These are phyloP conservation scores for Smutsia temminckii DNA, from an alignment of 2,797 vertebrate species.

Conservation along the genomic window DNA sequence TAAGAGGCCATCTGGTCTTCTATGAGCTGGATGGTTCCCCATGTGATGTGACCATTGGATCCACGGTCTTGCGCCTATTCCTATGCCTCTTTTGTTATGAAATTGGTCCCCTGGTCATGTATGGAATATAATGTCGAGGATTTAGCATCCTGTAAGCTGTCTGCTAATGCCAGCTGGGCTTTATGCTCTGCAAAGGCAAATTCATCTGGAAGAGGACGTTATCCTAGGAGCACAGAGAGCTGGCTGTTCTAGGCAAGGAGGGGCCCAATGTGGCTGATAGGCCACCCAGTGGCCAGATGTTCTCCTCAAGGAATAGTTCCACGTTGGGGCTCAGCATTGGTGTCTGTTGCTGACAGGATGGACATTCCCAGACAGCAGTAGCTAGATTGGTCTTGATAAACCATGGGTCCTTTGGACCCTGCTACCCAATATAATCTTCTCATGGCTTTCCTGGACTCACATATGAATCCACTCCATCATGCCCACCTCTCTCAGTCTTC, in stretches of 20 bases:
- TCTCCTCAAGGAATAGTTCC: neutral
- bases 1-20: neutral
- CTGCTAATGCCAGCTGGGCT: neutral
- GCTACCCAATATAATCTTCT: neutral
- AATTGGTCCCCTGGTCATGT: too few relatives aligned
- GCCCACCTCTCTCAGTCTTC: neutral
- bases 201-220: neutral
- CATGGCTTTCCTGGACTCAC: neutral
- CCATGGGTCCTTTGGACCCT: neutral
- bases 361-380: neutral
- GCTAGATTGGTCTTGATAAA: neutral
- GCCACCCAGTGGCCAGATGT: neutral
- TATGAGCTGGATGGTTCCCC: neutral
- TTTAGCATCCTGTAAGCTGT: neutral
- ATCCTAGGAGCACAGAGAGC: neutral
- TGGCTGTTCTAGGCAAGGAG: neutral
- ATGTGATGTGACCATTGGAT: neutral
- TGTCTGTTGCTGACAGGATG: neutral
- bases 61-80: neutral
- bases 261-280: neutral
- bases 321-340: rapidly evolving
- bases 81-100: neutral
- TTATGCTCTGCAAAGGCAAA: neutral
- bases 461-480: neutral
- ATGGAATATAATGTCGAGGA: neutral